These are phyloP conservation scores for Palythoa heliodiscus DNA, from an alignment of 92 coral and sea anemone genomes.

Conservation along the genomic window DNA sequence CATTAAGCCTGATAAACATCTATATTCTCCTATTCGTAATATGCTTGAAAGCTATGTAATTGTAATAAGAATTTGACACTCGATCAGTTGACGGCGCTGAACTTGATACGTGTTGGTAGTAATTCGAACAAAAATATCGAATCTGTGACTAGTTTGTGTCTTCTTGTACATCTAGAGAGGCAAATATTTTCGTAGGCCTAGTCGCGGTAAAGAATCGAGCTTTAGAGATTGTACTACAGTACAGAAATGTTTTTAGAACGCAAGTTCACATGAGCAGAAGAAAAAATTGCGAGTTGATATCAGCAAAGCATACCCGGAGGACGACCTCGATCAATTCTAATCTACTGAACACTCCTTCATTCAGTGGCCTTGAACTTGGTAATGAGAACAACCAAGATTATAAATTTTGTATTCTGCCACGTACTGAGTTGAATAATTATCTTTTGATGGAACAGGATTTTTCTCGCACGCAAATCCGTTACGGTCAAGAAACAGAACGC, in stretches of 20 bases:
- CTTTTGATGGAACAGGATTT: background rate
- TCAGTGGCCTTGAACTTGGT: slow-evolving; percentile 49
- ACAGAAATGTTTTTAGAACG: slow-evolving; percentile 1
- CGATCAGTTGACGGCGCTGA: slow-evolving; percentile 15
- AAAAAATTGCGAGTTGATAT: background rate
- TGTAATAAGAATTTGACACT: slow-evolving; percentile 7
- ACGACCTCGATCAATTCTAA: slow-evolving; percentile 13
- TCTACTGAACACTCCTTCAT: slow-evolving; percentile 32
- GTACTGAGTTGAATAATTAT: slow-evolving; percentile 20
- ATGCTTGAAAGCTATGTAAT: too few species aligned
- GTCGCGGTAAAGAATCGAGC: background rate
- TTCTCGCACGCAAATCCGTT: background rate
- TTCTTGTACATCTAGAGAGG: background rate
- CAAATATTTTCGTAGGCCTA: background rate
- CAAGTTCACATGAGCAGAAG: slow-evolving; percentile 10
- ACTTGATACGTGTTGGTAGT: slow-evolving; percentile 27
- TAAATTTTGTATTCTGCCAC: background rate
- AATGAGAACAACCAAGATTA: background rate
- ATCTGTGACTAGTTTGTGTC: slow-evolving; percentile 26
- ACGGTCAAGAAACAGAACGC: background rate
- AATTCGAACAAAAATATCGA: slow-evolving; percentile 21
- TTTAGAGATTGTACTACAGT: background rate
- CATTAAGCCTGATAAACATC: background rate
- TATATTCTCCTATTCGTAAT: slow-evolving; percentile 2
- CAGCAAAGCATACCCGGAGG: slow-evolving; percentile 25